Evolutionary conservation across 2,797 vertebrate species (phyloP), one percentile per base, ranked within the genome.

Genomic region (Poecilia gillii): DNA sequence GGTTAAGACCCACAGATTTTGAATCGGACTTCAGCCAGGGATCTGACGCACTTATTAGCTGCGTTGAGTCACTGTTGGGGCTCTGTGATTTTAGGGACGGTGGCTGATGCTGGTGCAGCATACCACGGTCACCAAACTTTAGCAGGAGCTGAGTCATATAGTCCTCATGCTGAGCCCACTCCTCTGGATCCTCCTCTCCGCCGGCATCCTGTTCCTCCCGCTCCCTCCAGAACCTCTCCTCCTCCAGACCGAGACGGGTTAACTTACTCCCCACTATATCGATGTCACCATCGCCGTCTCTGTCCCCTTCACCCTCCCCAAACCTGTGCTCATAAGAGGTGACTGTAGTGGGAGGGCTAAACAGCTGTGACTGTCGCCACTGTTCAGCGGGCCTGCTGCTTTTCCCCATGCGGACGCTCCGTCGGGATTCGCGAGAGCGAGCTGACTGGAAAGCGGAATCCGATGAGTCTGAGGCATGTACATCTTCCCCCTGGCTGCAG

Each of bases 81-180:
- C 95, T 95, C 33, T 95, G 89, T 66, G 97, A 96, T 87, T 94
- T 94, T 0, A 96, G 76, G n/a, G 85, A 59, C 43, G 83, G 89
- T 68, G 91, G 93, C 75, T 92, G 93, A 81, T 91, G 92, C 83
- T 96, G 96, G 81, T 97, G 97, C 78, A 98, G 95, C 90, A 98
- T 95, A 68, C 96, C 96, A 11, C 96, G 96, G 80, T 98, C 97
- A 13, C 98, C 98, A 81, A 99, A 99, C 91, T 98, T 99, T 57
- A 99, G 96, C 77, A 99, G 95, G 74, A 99, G 96, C 81, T 99
- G 98, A 39, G 98, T 99, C 98, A 99, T 98, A 73, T 99, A 99
- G 94, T 99, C 98, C 86, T 99, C 98, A 1, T 99, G 98, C 85
- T 99, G 97, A 3, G 97, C 98, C 98, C 98, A 99, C 84, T 99